Conservation (phyloP, 2,113 vertebrate genomes). For the Antidorcas marsupialis region DNA sequence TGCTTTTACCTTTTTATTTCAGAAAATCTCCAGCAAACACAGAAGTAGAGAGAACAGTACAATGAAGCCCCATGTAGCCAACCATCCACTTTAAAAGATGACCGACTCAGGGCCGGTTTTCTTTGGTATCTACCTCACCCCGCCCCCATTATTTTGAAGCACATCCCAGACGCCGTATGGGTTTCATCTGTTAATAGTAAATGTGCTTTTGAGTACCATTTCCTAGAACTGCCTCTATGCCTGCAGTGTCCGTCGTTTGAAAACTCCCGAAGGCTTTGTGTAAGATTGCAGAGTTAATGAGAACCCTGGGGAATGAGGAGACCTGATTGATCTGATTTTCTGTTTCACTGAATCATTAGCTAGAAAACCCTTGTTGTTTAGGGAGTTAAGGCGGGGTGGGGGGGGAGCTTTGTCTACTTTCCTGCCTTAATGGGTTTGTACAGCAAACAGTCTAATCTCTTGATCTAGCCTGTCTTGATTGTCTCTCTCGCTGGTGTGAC, state of each 20-base stretch:
- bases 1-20: background rate
- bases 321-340: constrained; percentile 48
- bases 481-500: background rate
- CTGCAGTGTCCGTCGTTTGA: background rate
- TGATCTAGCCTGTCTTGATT: constrained; percentile 26
- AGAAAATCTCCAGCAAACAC: background rate
- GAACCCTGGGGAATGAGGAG: background rate
- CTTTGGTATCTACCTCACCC: accelerated
- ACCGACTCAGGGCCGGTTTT: accelerated
- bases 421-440: background rate
- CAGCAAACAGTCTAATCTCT: constrained; percentile 29
- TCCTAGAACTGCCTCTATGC: background rate
- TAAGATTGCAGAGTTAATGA: background rate
- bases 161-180: background rate
- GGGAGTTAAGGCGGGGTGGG: background rate
- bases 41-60: background rate
- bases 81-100: no score
- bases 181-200: background rate
- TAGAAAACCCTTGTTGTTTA: constrained; percentile 11
- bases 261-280: background rate
- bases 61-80: background rate
- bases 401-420: background rate
- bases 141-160: background rate
- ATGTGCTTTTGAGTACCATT: background rate
- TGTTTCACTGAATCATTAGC: constrained; percentile 25